phyloP scores from a whole-genome alignment of 2,888 invertebrate genomes.

The Ophioninae sp. region DNA sequence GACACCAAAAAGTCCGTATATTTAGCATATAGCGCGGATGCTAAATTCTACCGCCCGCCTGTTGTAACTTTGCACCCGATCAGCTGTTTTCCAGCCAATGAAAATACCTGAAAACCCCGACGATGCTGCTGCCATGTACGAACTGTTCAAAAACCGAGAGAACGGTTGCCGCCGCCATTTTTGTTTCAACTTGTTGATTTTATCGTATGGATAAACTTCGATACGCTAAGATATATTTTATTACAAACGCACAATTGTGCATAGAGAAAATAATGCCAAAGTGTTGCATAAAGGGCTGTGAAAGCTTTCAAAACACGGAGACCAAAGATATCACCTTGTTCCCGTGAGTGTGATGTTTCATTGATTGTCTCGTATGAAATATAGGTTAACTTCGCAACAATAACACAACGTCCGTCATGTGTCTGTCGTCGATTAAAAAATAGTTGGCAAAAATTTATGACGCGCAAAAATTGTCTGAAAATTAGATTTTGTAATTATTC shows the following conservation, averaged over 20 bases:
- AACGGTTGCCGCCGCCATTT: neutral
- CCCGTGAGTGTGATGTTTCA: conserved; percentile 55
- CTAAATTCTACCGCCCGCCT: too few relatives aligned
- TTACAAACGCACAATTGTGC: neutral
- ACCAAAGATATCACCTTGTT: conserved; percentile 57
- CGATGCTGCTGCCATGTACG: neutral
- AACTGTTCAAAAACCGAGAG: neutral
- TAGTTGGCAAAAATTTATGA: neutral
- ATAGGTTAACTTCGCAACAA: conserved; percentile 34
- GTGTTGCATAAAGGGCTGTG: conserved; percentile 63
- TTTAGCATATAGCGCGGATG: too few relatives aligned
- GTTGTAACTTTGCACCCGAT: conserved; percentile 10
- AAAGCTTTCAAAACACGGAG: conserved; percentile 55
- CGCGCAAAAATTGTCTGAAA: neutral
- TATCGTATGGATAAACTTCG: neutral
- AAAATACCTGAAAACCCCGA: conserved; percentile 39
- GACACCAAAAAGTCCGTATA: too few relatives aligned
- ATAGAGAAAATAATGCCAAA: conserved; percentile 50
- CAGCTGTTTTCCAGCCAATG: conserved; percentile 9
- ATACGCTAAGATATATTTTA: neutral
- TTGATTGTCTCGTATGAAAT: neutral
- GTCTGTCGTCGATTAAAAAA: neutral
- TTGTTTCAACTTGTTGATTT: neutral
- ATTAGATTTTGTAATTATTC: neutral
- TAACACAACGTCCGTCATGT: neutral